phyloP scores from a whole-genome alignment of 2,113 vertebrate genomes.

The Gobius niger region DNA sequence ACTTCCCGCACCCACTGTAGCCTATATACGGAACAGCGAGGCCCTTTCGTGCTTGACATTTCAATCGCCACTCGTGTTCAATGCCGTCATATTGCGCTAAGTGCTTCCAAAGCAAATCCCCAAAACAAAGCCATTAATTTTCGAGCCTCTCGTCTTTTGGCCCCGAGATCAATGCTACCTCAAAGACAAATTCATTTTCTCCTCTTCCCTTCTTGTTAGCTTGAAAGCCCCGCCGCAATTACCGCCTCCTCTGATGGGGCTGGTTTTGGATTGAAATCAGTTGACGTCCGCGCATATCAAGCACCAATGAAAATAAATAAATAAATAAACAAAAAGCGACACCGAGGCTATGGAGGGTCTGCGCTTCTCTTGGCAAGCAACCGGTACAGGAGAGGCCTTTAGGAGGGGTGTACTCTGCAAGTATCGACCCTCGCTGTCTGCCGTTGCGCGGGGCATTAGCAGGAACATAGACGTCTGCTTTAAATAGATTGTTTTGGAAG shows the following conservation, averaged over 20 bases:
- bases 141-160: slow-evolving; percentile 43
- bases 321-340: neutral
- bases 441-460: slow-evolving; percentile 55
- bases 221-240: slow-evolving; percentile 61
- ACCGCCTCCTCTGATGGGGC: slow-evolving; percentile 46
- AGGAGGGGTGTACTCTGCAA: slow-evolving; percentile 17
- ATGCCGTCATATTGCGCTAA: slow-evolving; percentile 23
- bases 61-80: slow-evolving; percentile 25
- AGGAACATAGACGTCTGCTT: slow-evolving; percentile 27
- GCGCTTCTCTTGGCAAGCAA: slow-evolving; percentile 44
- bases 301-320: slow-evolving; percentile 5
- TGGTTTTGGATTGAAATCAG: slow-evolving; percentile 54
- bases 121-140: slow-evolving; percentile 21
- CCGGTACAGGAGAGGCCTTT: slow-evolving; percentile 15
- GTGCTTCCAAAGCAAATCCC: slow-evolving; percentile 24
- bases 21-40: slow-evolving; percentile 15
- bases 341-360: slow-evolving; percentile 22
- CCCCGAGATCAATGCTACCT: slow-evolving; percentile 67
- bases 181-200: slow-evolving; percentile 69
- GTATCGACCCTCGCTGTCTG: slow-evolving; percentile 46
- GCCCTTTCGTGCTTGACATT: slow-evolving; percentile 33
- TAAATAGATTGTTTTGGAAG: slow-evolving; percentile 53
- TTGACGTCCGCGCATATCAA: slow-evolving; percentile 46
- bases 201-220: slow-evolving; percentile 58
- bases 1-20: neutral